phyloP scores from a whole-genome alignment of 2,888 invertebrate species.

The Chouioia cunea region DNA sequence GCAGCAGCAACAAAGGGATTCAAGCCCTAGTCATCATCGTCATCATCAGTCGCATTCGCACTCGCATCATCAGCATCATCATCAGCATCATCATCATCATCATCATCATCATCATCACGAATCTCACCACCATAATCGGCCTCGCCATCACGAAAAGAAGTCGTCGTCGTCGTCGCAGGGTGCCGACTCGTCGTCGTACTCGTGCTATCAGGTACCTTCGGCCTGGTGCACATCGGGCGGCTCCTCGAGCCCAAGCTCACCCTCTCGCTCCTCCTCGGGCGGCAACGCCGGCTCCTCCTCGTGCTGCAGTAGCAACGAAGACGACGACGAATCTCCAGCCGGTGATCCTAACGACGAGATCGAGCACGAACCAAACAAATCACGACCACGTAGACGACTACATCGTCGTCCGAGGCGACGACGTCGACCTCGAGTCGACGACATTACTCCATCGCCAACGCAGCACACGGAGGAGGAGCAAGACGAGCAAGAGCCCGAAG shows the following conservation, averaged over 20 bases:
- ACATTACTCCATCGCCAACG: constrained; percentile 31
- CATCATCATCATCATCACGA: constrained; percentile 67
- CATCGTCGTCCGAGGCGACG: constrained; percentile 40
- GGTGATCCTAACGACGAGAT: no score
- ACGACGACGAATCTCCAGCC: constrained; percentile 51
- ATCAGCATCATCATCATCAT: constrained; percentile 67
- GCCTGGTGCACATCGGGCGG: constrained; percentile 65
- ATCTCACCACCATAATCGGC: constrained; percentile 69
- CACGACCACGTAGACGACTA: constrained; percentile 31
- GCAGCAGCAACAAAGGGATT: constrained; percentile 53
- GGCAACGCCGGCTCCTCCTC: constrained; percentile 53
- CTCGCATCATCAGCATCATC: constrained; percentile 59
- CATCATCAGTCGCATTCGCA: constrained; percentile 68
- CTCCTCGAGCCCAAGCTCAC: constrained; percentile 60
- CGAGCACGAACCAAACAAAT: constrained; percentile 48
- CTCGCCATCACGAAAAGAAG: constrained; percentile 61
- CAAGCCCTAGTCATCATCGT: constrained; percentile 44
- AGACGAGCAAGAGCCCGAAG: constrained; percentile 50
- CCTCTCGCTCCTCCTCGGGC: constrained; percentile 51
- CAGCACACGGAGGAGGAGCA: constrained; percentile 40
- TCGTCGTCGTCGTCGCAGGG: constrained; percentile 59
- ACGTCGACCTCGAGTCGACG: constrained; percentile 50
- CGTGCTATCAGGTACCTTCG: constrained; percentile 63
- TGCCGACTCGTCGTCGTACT: constrained; percentile 62
- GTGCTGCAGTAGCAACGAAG: constrained; percentile 64